Conservation (phyloP, 2,888 invertebrate genomes). For the Nebria brevicollis region DNA sequence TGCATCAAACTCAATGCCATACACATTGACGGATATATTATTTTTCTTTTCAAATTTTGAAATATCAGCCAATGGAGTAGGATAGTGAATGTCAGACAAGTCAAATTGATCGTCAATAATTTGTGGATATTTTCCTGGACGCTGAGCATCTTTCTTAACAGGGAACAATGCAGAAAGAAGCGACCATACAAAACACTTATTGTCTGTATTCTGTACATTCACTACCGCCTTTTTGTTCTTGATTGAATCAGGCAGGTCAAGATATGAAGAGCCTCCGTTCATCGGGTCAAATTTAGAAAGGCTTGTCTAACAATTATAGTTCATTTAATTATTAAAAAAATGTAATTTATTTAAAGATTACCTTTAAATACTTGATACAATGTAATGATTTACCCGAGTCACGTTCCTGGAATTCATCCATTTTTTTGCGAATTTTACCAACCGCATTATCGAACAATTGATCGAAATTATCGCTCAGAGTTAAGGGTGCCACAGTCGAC, state of each 20-base stretch:
- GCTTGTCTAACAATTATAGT: background rate
- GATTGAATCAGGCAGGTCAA: background rate
- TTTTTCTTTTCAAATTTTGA: slow-evolving; percentile 22
- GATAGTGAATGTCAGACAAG: slow-evolving; percentile 5
- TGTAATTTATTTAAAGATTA: slow-evolving; percentile 10
- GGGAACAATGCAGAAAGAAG: background rate
- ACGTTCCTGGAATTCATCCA: no score
- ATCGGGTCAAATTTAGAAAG: background rate
- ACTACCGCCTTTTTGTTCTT: slow-evolving; percentile 8
- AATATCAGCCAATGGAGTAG: slow-evolving; percentile 13
- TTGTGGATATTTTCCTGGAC: background rate
- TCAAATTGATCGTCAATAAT: background rate
- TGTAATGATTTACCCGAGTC: no score
- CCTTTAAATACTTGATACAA: no score
- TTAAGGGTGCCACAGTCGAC: no score
- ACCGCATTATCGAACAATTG: no score
- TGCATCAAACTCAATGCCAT: background rate
- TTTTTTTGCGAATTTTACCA: no score
- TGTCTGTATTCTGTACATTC: slow-evolving; percentile 11
- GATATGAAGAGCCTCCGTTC: slow-evolving; percentile 12
- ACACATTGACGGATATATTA: slow-evolving; percentile 15
- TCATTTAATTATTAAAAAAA: background rate
- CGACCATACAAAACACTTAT: slow-evolving; percentile 10
- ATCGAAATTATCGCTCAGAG: no score
- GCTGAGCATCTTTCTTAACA: background rate